A percentile compares a stretch with the other conserved stretches of the same genome.
These are phyloP conservation scores for Bicyclus anynana DNA, from an alignment of 1,140 invertebrate genomes.

Conservation along the genomic window DNA sequence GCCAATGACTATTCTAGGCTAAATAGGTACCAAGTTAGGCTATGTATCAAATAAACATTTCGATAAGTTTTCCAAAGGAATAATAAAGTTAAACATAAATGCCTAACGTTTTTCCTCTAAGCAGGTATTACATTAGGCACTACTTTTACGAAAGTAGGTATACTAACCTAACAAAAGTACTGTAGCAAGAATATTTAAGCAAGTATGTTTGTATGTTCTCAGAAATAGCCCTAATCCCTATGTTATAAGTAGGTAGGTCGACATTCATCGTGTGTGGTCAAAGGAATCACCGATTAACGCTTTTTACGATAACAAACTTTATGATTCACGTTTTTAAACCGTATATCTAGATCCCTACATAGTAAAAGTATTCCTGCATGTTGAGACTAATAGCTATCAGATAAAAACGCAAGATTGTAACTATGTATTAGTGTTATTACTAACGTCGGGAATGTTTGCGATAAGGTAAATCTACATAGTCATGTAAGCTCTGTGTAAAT, in stretches of 20 bases:
- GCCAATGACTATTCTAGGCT: no score
- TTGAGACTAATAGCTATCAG: not conserved
- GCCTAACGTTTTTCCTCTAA: no score
- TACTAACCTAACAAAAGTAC: no score
- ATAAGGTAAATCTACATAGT: slow-evolving; percentile 18
- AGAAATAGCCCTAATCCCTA: no score
- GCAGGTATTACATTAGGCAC: no score
- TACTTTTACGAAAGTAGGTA: no score
- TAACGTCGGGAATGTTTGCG: slow-evolving; percentile 14
- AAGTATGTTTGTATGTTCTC: no score
- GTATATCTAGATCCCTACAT: slow-evolving; percentile 3
- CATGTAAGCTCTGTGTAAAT: not conserved
- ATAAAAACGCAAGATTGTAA: slow-evolving; percentile 16
- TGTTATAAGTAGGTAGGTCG: not conserved
- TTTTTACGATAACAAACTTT: not conserved
- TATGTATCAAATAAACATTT: no score
- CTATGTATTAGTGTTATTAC: slow-evolving; percentile 4
- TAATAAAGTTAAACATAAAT: no score
- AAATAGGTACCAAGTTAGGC: no score
- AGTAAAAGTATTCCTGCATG: not conserved
- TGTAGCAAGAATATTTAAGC: no score
- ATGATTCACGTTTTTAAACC: slow-evolving; percentile 4
- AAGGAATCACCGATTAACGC: not conserved
- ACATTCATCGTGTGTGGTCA: slow-evolving; percentile 7
- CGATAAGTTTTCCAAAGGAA: no score